Percentiles rank a stretch among this genome's conserved stretches.
phyloP scores from a whole-genome alignment of 2,797 vertebrate genomes.

The Valencia hispanica region DNA sequence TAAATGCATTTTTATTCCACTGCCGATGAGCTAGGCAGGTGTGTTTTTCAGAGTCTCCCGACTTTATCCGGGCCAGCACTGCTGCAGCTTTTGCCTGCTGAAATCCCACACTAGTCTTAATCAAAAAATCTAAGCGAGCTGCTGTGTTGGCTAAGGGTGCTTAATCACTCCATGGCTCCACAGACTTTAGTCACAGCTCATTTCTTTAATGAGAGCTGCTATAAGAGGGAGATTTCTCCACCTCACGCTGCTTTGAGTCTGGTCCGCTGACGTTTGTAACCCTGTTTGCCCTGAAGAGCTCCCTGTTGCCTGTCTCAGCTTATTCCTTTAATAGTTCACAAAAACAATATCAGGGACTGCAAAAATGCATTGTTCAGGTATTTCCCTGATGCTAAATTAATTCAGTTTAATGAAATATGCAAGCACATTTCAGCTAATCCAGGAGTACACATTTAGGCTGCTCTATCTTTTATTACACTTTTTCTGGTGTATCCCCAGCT shows the following conservation, averaged over 20 bases:
- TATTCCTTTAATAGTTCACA: conserved; percentile 8
- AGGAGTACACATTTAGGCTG: background rate
- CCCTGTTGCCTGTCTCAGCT: conserved; percentile 36
- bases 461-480: background rate
- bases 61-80: background rate
- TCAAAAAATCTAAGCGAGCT: conserved; percentile 54
- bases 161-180: conserved; percentile 35
- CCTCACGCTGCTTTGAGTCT: conserved; percentile 68
- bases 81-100: conserved; percentile 25
- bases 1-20: background rate
- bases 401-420: background rate
- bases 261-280: conserved; percentile 51
- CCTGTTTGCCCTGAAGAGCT: conserved; percentile 43
- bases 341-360: background rate
- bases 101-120: conserved; percentile 29
- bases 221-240: conserved; percentile 57
- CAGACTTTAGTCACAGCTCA: conserved; percentile 59
- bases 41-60: background rate
- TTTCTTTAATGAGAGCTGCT: conserved; percentile 71
- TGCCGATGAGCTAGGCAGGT: background rate
- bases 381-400: background rate
- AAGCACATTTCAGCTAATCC: conserved; percentile 2
- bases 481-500: conserved; percentile 8
- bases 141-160: conserved; percentile 54
- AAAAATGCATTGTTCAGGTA: background rate